phyloP scores from a whole-genome alignment of 2,113 vertebrate genomes.

The Axis porcinus region DNA sequence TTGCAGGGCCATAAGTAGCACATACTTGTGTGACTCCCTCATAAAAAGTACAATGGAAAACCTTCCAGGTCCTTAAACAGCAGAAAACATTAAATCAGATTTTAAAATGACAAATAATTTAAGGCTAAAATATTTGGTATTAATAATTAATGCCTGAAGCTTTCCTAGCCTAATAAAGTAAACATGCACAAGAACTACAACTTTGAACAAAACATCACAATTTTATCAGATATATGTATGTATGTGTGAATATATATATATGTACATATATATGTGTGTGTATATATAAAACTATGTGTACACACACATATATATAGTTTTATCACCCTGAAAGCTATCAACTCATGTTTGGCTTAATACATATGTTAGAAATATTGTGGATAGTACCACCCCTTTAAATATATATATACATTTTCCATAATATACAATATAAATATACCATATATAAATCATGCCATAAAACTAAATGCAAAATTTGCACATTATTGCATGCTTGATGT shows the following conservation, averaged over 20 bases:
- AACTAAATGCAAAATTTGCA: constrained; percentile 85
- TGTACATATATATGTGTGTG: not conserved
- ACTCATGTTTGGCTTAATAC: constrained; percentile 68
- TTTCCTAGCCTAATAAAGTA: constrained; percentile 81
- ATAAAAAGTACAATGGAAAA: constrained; percentile 74
- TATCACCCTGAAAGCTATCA: constrained; percentile 74
- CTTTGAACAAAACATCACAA: constrained; percentile 83
- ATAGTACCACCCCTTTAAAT: constrained; percentile 69
- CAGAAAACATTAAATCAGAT: constrained; percentile 84
- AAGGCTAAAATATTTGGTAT: constrained; percentile 86
- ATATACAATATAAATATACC: constrained; percentile 86
- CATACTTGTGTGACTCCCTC: constrained; percentile 73
- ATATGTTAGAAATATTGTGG: constrained; percentile 69
- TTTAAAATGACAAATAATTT: constrained; percentile 88
- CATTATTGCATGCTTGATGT: constrained; percentile 92
- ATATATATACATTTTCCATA: constrained; percentile 78
- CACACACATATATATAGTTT: not conserved
- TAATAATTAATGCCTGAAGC: constrained; percentile 69
- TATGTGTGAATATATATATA: not conserved
- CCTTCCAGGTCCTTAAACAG: constrained; percentile 73
- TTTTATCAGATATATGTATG: constrained; percentile 73
- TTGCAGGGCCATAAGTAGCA: constrained; percentile 69
- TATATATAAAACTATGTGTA: not conserved
- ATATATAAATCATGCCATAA: constrained; percentile 92
- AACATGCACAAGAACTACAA: constrained; percentile 92